A percentile compares a stretch with the other conserved stretches of the same genome.
Conservation (phyloP, 92 coral and sea anemone genomes). For the Umimayanthus kanabou region DNA sequence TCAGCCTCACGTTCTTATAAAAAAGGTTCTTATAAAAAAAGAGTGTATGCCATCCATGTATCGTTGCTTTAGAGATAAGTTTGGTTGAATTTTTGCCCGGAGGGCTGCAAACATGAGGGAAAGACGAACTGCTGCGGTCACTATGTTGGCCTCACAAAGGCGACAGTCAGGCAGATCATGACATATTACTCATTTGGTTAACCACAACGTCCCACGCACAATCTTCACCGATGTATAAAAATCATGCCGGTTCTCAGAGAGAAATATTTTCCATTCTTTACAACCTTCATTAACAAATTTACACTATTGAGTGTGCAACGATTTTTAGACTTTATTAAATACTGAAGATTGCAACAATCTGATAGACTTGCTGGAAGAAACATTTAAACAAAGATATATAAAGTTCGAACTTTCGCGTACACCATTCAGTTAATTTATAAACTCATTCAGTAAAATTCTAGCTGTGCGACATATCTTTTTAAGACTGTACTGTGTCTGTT, state of each 20-base stretch:
- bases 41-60: too few species aligned
- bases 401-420: background rate
- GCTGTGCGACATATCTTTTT: background rate
- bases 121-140: background rate
- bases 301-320: background rate
- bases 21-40: too few species aligned
- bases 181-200: background rate
- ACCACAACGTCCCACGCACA: conserved; percentile 1
- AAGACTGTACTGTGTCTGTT: background rate
- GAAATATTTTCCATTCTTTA: background rate
- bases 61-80: too few species aligned
- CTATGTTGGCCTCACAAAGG: background rate
- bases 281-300: background rate
- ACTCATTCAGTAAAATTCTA: background rate
- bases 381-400: background rate
- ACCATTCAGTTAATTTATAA: background rate
- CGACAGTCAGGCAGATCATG: conserved; percentile 1
- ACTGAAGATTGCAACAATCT: background rate
- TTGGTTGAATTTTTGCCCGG: background rate
- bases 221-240: conserved; percentile 2
- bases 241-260: background rate
- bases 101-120: background rate
- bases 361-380: background rate
- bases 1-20: too few species aligned
- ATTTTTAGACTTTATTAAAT: background rate